A percentile compares a stretch with the other conserved stretches of the same genome.
Evolutionary conservation across 2,888 invertebrate genomes (phyloP).

Genomic region (Hipparchia sbordonii): DNA sequence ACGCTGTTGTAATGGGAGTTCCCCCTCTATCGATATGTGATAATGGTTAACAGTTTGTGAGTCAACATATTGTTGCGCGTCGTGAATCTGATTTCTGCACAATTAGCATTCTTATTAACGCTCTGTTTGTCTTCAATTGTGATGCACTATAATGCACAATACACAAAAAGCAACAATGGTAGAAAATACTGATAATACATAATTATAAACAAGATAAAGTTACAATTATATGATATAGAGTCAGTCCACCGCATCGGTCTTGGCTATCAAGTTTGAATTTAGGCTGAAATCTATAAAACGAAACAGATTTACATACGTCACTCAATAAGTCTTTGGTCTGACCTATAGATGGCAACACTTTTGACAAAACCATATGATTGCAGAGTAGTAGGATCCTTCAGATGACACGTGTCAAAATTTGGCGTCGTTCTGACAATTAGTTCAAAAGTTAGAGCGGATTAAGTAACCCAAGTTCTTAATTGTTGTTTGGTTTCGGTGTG

Average conservation of each 20-base stretch:
- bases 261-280: no score
- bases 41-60: slow-evolving; percentile 20
- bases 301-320: no score
- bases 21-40: slow-evolving; percentile 6
- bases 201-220: background rate
- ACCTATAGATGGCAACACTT: no score
- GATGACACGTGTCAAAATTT: no score
- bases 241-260: background rate
- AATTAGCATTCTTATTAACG: slow-evolving; percentile 59
- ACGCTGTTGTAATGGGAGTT: background rate
- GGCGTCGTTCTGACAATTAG: no score
- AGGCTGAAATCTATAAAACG: no score
- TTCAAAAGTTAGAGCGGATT: no score
- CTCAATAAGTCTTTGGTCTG: no score
- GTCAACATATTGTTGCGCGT: slow-evolving; percentile 39
- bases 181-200: background rate
- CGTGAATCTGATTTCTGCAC: slow-evolving; percentile 45
- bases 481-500: no score
- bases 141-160: slow-evolving; percentile 16
- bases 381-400: no score
- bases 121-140: slow-evolving; percentile 46
- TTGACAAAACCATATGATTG: no score
- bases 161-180: slow-evolving; percentile 1
- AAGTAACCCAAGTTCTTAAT: no score
- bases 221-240: background rate